These are phyloP conservation scores for Geococcyx californianus DNA, from an alignment of 2,113 vertebrate genomes.

Conservation along the genomic window DNA sequence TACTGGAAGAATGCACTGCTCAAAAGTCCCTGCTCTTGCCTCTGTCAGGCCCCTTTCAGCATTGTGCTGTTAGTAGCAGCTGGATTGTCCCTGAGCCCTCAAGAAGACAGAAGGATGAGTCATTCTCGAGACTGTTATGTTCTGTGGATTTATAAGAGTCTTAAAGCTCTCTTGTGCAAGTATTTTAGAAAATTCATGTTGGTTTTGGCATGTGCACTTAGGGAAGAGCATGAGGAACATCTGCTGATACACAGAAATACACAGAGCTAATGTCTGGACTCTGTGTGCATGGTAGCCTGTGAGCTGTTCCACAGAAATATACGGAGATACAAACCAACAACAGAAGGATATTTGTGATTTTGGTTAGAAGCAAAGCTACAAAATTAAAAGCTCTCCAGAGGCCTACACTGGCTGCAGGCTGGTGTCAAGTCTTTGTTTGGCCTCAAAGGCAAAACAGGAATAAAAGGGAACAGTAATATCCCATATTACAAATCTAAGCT, in stretches of 20 bases:
- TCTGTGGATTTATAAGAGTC: background rate
- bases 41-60: background rate
- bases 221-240: background rate
- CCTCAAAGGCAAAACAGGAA: background rate
- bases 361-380: background rate
- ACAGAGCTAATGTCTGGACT: background rate
- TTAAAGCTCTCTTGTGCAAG: background rate
- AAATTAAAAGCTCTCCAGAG: background rate
- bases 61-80: background rate
- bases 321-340: background rate
- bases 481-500: background rate
- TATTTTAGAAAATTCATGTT: background rate
- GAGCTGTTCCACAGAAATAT: background rate
- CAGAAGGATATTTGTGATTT: background rate
- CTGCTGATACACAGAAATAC: background rate
- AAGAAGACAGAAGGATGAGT: background rate
- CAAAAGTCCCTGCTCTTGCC: background rate
- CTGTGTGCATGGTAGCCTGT: fast-evolving
- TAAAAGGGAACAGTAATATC: background rate
- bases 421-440: constrained; percentile 1
- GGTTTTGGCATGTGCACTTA: background rate
- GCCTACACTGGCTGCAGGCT: background rate
- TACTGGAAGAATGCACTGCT: background rate
- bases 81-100: background rate
- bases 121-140: background rate